A percentile compares a stretch with the other conserved stretches of the same genome.
Conservation (phyloP, 2,797 vertebrate species). For the Chrysocyon brachyurus region DNA sequence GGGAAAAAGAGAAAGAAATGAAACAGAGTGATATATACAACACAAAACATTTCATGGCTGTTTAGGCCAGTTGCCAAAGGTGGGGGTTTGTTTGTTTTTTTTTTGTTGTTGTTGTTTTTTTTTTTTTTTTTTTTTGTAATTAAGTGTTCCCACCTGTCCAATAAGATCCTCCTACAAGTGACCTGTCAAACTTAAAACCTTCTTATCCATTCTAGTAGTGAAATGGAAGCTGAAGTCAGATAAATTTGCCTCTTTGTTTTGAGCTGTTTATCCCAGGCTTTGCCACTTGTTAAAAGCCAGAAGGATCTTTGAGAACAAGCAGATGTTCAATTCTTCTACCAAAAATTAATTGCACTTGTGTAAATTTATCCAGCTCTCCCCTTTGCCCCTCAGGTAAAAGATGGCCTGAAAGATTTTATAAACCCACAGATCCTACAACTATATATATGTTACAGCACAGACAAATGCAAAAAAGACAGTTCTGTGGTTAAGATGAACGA, state of each 20-base stretch:
- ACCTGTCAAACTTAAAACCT: not conserved
- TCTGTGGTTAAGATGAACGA: slow-evolving; percentile 32
- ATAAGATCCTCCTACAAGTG: not conserved
- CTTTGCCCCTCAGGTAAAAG: slow-evolving; percentile 24
- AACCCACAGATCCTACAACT: slow-evolving; percentile 54
- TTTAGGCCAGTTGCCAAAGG: not conserved
- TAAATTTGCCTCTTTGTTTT: slow-evolving; percentile 71
- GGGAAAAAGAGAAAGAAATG: not conserved
- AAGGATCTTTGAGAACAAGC: slow-evolving; percentile 48
- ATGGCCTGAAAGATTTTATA: not conserved
- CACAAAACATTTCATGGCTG: not conserved
- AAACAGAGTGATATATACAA: not conserved
- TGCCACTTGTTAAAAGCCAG: slow-evolving; percentile 60
- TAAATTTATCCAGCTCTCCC: not conserved
- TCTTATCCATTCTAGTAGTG: not conserved
- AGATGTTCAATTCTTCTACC: not conserved
- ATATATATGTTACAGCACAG: not conserved
- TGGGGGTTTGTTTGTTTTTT: not conserved
- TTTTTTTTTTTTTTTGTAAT: not conserved
- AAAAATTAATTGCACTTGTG: slow-evolving; percentile 52
- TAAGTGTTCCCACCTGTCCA: not conserved
- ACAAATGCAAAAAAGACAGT: not conserved
- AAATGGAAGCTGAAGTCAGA: slow-evolving; percentile 58
- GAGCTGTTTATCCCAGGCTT: slow-evolving; percentile 61
- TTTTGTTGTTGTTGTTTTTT: not conserved